These are phyloP conservation scores for Drosophila atroscutellata DNA, from an alignment of 2,888 invertebrate species.

Conservation along the genomic window DNA sequence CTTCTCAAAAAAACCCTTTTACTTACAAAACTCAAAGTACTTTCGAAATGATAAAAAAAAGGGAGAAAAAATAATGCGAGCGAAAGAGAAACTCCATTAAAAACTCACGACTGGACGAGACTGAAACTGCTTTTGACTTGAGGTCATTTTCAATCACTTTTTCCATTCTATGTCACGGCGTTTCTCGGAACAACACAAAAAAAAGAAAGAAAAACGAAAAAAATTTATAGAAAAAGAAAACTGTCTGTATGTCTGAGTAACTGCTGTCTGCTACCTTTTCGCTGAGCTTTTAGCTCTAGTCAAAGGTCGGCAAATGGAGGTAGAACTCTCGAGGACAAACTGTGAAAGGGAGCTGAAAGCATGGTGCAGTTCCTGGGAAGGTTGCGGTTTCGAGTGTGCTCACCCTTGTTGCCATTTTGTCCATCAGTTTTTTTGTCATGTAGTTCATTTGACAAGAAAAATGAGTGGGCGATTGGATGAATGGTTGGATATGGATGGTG, in stretches of 20 bases:
- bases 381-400: conserved; percentile 61
- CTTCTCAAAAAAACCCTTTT: conserved; percentile 37
- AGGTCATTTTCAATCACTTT: conserved; percentile 79
- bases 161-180: conserved; percentile 66
- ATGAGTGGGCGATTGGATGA: conserved; percentile 62
- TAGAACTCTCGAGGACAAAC: background rate
- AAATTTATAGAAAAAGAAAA: conserved; percentile 23
- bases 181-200: conserved; percentile 47
- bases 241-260: conserved; percentile 37
- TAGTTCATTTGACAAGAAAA: conserved; percentile 66
- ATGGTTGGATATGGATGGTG: conserved; percentile 24
- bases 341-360: background rate
- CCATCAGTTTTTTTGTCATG: conserved; percentile 39
- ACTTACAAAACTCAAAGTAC: conserved; percentile 51
- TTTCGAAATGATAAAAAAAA: conserved; percentile 26
- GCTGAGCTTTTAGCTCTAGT: conserved; percentile 39
- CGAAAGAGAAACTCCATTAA: conserved; percentile 59
- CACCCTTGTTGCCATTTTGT: conserved; percentile 44
- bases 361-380: conserved; percentile 26
- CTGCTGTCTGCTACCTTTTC: conserved; percentile 61
- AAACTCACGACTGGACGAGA: conserved; percentile 53
- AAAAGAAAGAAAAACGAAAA: background rate
- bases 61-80: conserved; percentile 16
- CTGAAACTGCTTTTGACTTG: conserved; percentile 74
- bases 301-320: conserved; percentile 34